Percentiles rank a stretch among this genome's conserved stretches.
Conservation (phyloP, 2,113 vertebrate species). For the Aix galericulata region DNA sequence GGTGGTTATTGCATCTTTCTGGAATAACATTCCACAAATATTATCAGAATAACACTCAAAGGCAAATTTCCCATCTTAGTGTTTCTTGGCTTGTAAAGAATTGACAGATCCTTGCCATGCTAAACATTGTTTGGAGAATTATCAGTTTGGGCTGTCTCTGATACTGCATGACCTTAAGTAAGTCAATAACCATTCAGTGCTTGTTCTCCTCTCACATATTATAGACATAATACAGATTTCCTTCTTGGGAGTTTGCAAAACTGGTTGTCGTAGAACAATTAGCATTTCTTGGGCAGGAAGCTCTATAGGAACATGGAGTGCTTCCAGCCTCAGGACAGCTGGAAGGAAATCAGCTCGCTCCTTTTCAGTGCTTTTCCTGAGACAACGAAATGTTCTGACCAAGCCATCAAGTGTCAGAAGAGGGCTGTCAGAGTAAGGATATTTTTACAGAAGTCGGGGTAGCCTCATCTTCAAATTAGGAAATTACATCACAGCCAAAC, state of each 20-base stretch:
- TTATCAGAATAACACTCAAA: background rate
- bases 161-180: background rate
- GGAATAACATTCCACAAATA: background rate
- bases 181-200: background rate
- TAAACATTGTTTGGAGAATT: background rate
- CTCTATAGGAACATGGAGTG: background rate
- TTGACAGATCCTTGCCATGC: background rate
- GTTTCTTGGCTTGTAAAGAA: constrained; percentile 25
- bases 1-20: background rate
- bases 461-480: background rate
- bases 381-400: background rate
- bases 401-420: background rate
- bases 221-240: background rate
- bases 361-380: background rate
- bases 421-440: background rate
- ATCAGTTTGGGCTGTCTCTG: background rate
- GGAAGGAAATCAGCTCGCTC: background rate
- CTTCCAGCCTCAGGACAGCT: background rate
- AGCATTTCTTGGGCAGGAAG: background rate
- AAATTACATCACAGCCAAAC: background rate
- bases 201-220: background rate
- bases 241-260: background rate
- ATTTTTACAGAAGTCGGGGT: background rate
- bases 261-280: background rate
- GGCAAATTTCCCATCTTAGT: background rate